These are phyloP conservation scores for Psylliodes chrysocephalus DNA, from an alignment of 2,888 invertebrate species.

Conservation along the genomic window DNA sequence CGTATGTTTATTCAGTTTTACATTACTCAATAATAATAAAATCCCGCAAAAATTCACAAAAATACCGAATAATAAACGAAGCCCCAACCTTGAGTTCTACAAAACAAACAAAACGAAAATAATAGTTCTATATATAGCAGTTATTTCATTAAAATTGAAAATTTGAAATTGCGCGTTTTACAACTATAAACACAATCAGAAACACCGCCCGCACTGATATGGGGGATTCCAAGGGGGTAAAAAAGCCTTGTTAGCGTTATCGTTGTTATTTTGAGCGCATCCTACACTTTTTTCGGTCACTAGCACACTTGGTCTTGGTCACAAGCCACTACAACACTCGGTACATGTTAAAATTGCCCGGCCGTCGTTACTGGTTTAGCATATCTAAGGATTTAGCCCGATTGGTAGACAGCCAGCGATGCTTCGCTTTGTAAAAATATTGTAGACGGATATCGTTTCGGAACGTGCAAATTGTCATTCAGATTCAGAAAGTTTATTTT, in stretches of 20 bases:
- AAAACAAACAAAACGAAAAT: conserved; percentile 16
- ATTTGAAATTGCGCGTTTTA: not conserved
- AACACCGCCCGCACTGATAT: conserved; percentile 19
- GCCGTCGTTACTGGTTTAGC: not conserved
- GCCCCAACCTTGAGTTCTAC: conserved; percentile 2
- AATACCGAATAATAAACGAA: not conserved
- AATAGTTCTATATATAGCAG: conserved; percentile 22
- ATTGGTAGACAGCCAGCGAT: not conserved
- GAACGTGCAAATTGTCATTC: conserved; percentile 37
- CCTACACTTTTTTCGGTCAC: conserved; percentile 13
- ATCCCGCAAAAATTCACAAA: conserved; percentile 22
- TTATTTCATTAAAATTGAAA: conserved; percentile 9
- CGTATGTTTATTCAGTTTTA: too few relatives aligned
- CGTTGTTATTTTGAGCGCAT: conserved; percentile 10
- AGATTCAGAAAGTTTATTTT: conserved; percentile 29
- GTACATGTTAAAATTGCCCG: conserved; percentile 17
- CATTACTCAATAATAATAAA: too few relatives aligned
- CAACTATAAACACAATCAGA: too few relatives aligned
- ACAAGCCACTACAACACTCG: conserved; percentile 29
- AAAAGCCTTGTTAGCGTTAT: conserved; percentile 20
- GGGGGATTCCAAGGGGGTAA: not conserved
- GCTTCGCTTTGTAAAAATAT: conserved; percentile 34
- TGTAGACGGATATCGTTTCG: conserved; percentile 34
- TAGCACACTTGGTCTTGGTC: conserved; percentile 12
- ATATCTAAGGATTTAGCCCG: too few relatives aligned